Conservation (phyloP, 2,113 vertebrate species). For the Lagopus leucura region DNA sequence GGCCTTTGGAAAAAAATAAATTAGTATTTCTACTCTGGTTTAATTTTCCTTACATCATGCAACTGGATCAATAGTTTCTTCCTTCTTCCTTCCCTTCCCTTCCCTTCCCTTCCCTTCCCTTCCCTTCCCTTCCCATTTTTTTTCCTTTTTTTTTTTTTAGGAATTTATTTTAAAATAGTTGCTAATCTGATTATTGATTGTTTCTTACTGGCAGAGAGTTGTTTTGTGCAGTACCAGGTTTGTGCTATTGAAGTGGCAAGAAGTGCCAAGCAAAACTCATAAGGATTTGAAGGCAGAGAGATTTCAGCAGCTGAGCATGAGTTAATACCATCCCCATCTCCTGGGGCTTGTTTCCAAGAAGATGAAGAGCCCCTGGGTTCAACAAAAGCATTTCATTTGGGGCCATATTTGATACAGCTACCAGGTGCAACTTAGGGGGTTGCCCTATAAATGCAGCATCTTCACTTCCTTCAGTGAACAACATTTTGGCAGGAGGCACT, state of each 20-base stretch:
- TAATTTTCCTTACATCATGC: neutral
- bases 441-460: no score
- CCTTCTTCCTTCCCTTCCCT: no score
- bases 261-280: neutral
- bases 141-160: neutral
- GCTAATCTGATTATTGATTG: constrained; percentile 34
- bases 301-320: neutral
- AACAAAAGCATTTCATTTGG: neutral
- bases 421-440: no score
- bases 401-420: neutral
- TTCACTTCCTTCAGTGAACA: neutral
- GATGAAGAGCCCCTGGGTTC: neutral
- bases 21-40: neutral
- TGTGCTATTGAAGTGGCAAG: neutral
- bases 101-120: no score
- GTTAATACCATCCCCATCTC: neutral
- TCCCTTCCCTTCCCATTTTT: no score
- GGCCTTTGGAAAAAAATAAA: neutral
- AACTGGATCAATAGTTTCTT: neutral
- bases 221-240: neutral
- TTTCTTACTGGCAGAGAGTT: neutral
- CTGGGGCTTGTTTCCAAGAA: neutral
- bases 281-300: neutral
- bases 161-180: constrained; percentile 27
- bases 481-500: neutral